Evolutionary conservation across 1,140 invertebrate species (phyloP), one percentile per base, ranked within the genome.

Genomic region (Zaprionus nigranus): DNA sequence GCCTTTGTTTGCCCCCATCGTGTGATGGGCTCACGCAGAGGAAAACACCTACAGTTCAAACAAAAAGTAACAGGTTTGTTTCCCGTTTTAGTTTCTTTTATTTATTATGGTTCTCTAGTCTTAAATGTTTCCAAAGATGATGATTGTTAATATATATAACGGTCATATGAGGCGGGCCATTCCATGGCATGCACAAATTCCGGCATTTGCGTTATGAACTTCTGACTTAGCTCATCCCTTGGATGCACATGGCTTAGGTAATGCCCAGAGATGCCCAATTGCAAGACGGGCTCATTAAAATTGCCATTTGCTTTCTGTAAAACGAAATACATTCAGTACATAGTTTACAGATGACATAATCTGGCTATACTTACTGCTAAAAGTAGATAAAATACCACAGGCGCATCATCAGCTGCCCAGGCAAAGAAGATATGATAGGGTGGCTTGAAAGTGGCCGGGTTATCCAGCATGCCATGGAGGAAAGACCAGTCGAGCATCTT

Each of bases 371-470:
- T 24, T 11, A 87, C 83, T 49, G 63, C 46, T 5, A 87, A 38
- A 12, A 95, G 93, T 43, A 96, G 80, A 60, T 93, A 94, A 84
- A 96, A 95, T 49, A 92, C 93, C 66, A 94, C 94, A 58, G 95
- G 94, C 46, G 93, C 91, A 64, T 93, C 94, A 73, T 95, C 93
- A 26, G 93, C 93, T 2, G 94, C 94, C 85, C 94, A 95, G 24
- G 95, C 94, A 83, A 95, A 96, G 93, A 95, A 96, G 38, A 96
- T 93, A 77, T 96, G 96, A 90, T 96, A 96, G 1, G 95, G 83
- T 93, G 93, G 77, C 95, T 93, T n/a, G 92, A 93, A 76, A 94
- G 94, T 59, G 2, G 30, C 65, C 93, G 95, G 96, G 17, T 86
- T 81, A 17, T 96, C 95, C 13, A 96, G 93, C 34, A 94, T 95